Conservation (phyloP, 2,113 vertebrate genomes). For the Harpagus bidentatus region DNA sequence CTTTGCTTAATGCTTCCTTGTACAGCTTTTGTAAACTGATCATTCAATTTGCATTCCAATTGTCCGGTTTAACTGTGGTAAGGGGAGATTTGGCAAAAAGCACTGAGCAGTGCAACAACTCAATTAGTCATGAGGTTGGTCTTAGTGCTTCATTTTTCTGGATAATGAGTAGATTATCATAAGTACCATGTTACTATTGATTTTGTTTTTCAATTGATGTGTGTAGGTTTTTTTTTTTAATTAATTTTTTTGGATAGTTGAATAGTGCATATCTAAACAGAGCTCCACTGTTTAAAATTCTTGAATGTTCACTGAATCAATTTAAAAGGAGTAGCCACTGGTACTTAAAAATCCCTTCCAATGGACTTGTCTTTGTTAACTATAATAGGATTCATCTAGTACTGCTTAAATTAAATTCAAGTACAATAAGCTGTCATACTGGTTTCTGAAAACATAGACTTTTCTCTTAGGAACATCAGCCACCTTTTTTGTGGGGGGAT, state of each 20-base stretch:
- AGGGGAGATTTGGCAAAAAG: not conserved
- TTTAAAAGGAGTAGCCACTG: not conserved
- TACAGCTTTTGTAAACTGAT: not conserved
- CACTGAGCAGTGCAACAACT: not conserved
- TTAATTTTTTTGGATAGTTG: not conserved
- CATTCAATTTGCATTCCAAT: not conserved
- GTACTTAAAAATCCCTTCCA: not conserved
- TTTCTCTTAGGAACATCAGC: not conserved
- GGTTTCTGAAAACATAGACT: not conserved
- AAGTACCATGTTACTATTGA: not conserved
- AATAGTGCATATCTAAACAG: not conserved
- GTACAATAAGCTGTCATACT: not conserved
- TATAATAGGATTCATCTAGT: not conserved
- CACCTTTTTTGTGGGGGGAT: accelerated
- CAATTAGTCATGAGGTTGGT: not conserved
- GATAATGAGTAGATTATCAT: conserved; percentile 7
- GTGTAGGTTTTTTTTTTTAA: not conserved
- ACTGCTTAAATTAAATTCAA: not conserved
- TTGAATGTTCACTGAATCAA: not conserved
- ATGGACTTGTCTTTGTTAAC: not conserved
- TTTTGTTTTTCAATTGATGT: not conserved
- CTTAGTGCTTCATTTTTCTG: not conserved
- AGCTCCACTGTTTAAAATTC: not conserved
- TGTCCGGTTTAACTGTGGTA: not conserved
- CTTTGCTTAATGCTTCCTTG: not conserved